Evolutionary conservation across 2,797 vertebrate species (phyloP).

Genomic region (Kryptopterus vitreolus): DNA sequence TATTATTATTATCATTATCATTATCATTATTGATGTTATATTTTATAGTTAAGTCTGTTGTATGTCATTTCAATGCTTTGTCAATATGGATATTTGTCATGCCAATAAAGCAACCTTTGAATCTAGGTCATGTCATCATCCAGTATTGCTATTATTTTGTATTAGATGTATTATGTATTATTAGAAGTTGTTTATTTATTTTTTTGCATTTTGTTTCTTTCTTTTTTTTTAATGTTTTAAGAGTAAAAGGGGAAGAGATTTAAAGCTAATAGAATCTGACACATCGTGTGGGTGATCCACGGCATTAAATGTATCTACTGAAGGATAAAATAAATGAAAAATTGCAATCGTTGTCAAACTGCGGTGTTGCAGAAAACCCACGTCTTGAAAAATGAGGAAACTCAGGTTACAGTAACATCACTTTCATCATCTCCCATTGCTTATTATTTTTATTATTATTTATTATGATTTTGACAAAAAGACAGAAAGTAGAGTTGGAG

Average conservation of each 20-base stretch:
- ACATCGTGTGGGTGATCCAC: neutral
- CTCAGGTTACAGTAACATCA: neutral
- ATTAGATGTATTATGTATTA: too few species aligned
- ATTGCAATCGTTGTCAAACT: neutral
- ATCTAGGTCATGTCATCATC: too few species aligned
- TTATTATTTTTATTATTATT: neutral
- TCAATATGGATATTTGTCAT: too few species aligned
- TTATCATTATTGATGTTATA: too few species aligned
- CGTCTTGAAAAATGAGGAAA: neutral
- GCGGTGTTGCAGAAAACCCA: neutral
- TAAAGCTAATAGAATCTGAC: neutral
- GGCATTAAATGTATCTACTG: neutral
- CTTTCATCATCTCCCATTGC: neutral
- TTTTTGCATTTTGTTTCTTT: neutral
- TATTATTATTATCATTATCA: too few species aligned
- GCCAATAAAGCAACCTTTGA: too few species aligned
- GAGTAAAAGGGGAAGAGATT: neutral
- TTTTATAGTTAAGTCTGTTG: too few species aligned
- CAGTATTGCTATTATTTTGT: too few species aligned
- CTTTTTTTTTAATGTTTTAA: neutral
- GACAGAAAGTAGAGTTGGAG: too few species aligned
- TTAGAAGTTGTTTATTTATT: too few species aligned
- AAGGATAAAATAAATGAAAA: neutral
- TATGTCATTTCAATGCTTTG: too few species aligned
- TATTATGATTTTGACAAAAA: too few species aligned